Conservation (phyloP, 1,140 invertebrate genomes). For the Micrasema minimum region DNA sequence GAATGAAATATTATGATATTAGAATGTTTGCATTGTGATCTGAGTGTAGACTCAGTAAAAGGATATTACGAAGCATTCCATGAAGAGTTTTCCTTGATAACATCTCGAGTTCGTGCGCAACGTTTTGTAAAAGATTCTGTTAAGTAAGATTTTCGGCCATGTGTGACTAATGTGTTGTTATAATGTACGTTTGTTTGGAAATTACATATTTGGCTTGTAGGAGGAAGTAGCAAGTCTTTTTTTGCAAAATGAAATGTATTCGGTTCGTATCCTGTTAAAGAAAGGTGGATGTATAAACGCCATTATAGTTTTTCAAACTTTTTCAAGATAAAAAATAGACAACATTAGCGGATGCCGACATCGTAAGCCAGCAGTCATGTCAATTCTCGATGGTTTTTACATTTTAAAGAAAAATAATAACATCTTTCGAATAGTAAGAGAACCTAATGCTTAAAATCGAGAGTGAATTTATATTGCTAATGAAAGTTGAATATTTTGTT, state of each 20-base stretch:
- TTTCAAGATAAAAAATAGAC: neutral
- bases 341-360: too few species aligned
- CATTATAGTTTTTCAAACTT: neutral
- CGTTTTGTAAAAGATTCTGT: neutral
- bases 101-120: neutral
- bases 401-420: too few species aligned
- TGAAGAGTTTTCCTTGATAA: conserved; percentile 17
- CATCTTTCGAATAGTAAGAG: too few species aligned
- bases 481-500: too few species aligned
- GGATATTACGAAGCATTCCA: conserved; percentile 9
- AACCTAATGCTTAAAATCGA: too few species aligned
- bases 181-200: neutral
- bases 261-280: neutral
- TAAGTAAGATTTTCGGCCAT: conserved; percentile 1
- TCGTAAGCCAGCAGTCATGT: too few species aligned
- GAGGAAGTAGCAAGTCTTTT: neutral
- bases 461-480: too few species aligned
- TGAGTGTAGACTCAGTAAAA: neutral
- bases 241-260: neutral
- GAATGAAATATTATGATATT: too few species aligned
- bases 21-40: too few species aligned
- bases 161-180: neutral
- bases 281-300: neutral
- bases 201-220: neutral
- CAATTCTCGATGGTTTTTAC: neutral